phyloP scores from a whole-genome alignment of 2,113 vertebrate species.

The Xenopus borealis region DNA sequence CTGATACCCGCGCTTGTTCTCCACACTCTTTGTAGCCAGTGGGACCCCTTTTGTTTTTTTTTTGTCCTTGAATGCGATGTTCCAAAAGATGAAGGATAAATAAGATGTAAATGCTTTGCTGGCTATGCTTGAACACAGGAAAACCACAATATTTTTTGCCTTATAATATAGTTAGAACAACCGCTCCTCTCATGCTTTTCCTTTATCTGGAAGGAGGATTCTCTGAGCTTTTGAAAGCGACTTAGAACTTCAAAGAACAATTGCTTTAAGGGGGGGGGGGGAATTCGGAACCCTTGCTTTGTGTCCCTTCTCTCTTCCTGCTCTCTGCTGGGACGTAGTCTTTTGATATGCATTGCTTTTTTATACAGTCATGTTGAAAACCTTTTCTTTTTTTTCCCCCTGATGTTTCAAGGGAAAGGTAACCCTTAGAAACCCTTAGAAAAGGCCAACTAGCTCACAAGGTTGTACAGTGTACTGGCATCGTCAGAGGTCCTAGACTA shows the following conservation, averaged over 20 bases:
- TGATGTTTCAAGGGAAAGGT: not conserved
- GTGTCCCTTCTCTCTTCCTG: slow-evolving; percentile 51
- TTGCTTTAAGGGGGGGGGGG: slow-evolving; percentile 6
- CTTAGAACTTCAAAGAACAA: slow-evolving; percentile 58
- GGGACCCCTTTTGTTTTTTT: slow-evolving; percentile 50
- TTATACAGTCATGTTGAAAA: not conserved
- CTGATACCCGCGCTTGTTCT: slow-evolving; percentile 18
- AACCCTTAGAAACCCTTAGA: too few relatives aligned
- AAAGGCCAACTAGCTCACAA: too few relatives aligned
- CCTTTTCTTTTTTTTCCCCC: not conserved
- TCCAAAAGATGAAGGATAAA: slow-evolving; percentile 51
- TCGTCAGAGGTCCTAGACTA: too few relatives aligned
- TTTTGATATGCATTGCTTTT: slow-evolving; percentile 41
- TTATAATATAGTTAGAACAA: slow-evolving; percentile 59
- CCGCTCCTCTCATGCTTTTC: slow-evolving; percentile 47
- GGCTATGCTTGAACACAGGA: slow-evolving; percentile 51
- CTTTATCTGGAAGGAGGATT: slow-evolving; percentile 45
- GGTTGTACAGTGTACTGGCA: too few relatives aligned
- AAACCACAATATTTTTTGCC: slow-evolving; percentile 57
- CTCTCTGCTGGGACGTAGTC: slow-evolving; percentile 47
- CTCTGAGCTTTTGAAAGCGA: slow-evolving; percentile 52
- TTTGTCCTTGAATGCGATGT: slow-evolving; percentile 41
- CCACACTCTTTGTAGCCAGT: slow-evolving; percentile 50
- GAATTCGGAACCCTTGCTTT: slow-evolving; percentile 47
- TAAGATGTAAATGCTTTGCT: slow-evolving; percentile 48